Percentiles rank a stretch among this genome's conserved stretches.
Evolutionary conservation across 37 sponge, comb jelly and placozoan species (phyloP).

Genomic region (Crambe crambe): DNA sequence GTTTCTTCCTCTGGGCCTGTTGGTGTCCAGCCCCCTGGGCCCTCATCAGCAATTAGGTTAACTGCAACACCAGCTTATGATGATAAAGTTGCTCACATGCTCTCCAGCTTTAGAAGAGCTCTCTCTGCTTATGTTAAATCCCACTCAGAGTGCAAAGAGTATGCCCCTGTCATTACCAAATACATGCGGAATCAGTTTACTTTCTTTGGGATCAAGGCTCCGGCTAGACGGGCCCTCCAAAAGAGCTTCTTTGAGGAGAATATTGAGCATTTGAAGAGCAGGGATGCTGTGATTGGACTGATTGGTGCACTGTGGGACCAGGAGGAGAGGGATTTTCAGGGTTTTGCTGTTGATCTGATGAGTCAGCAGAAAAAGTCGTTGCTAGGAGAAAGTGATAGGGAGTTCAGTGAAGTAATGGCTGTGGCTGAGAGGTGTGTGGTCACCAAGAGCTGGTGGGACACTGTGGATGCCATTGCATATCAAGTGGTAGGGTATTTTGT

Average conservation of each 20-base stretch:
- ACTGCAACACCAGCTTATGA: background rate
- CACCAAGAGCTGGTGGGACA: slow-evolving; percentile 85
- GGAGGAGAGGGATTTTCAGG: slow-evolving; percentile 68
- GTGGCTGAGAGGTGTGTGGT: slow-evolving; percentile 18
- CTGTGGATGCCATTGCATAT: slow-evolving; percentile 64
- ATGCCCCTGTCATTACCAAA: slow-evolving; percentile 43
- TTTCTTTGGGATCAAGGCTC: slow-evolving; percentile 63
- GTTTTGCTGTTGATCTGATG: slow-evolving; percentile 44
- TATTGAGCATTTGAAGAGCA: background rate
- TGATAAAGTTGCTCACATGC: background rate
- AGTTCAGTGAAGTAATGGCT: slow-evolving; percentile 15
- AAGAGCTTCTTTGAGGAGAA: slow-evolving; percentile 5
- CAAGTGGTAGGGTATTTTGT: slow-evolving; percentile 70
- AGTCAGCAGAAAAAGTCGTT: slow-evolving; percentile 3
- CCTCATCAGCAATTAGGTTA: background rate
- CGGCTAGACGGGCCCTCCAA: slow-evolving; percentile 32
- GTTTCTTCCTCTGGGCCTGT: background rate
- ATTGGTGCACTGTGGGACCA: slow-evolving; percentile 54
- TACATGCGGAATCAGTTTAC: slow-evolving; percentile 72
- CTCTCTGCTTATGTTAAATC: background rate
- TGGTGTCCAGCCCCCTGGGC: background rate
- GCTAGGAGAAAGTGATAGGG: slow-evolving; percentile 21
- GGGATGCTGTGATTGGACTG: background rate
- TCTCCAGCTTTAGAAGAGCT: background rate
- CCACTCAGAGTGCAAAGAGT: slow-evolving; percentile 13